These are phyloP conservation scores for Clinocottus analis DNA, from an alignment of 2,113 vertebrate species.

Conservation along the genomic window DNA sequence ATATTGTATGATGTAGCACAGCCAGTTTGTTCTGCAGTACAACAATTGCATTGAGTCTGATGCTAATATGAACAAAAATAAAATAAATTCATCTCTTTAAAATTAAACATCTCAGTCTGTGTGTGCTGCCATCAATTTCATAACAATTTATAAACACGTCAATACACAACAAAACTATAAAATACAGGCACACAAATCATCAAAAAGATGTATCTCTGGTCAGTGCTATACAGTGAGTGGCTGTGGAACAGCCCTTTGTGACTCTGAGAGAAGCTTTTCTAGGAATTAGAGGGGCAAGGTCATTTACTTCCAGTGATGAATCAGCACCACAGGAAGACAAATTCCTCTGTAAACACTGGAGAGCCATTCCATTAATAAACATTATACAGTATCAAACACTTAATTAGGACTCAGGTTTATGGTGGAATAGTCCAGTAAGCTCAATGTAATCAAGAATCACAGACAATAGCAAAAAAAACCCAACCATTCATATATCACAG, in stretches of 20 bases:
- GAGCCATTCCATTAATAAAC: conserved; percentile 24
- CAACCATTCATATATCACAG: conserved; percentile 9
- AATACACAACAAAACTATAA: background rate
- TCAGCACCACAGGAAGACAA: conserved; percentile 31
- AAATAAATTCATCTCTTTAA: background rate
- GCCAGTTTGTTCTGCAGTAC: background rate
- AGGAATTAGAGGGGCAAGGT: conserved; percentile 22
- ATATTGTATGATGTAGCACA: background rate
- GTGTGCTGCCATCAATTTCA: background rate
- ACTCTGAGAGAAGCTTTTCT: background rate
- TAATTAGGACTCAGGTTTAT: background rate
- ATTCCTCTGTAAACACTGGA: conserved; percentile 23
- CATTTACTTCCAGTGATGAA: conserved; percentile 15
- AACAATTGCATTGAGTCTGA: background rate
- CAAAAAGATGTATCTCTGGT: background rate
- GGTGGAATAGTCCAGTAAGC: background rate
- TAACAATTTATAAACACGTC: background rate
- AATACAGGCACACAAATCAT: background rate
- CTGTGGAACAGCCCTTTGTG: background rate
- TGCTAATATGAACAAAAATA: background rate
- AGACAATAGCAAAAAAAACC: conserved; percentile 11
- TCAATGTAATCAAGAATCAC: conserved; percentile 2
- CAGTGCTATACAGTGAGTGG: background rate
- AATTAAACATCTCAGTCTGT: conserved; percentile 14
- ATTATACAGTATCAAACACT: conserved; percentile 21